Evolutionary conservation across 1,140 invertebrate genomes (phyloP), one percentile per base, ranked within the genome.

Genomic region (Drosophila tristis): DNA sequence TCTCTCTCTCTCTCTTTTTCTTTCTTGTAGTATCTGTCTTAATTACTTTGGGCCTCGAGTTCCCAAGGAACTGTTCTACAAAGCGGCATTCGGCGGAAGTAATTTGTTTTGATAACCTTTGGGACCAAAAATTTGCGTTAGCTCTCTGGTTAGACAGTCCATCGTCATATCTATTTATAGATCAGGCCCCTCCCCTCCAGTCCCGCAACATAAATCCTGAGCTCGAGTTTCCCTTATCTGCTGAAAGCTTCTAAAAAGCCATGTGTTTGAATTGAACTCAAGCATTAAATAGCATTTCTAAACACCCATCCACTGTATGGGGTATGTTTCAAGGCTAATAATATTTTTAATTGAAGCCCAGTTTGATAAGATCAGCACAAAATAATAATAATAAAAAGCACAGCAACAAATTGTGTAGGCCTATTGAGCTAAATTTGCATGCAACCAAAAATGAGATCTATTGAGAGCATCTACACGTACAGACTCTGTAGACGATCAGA

Each of bases 111-210:
- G 81, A 86, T 86, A 86, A 86, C 82, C 81, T 68, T 57, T 78
- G 56, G 55, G n/a, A 31, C 31, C 31, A 7, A 42, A 68, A 60
- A 61, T 61, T 62, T 39, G 25, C 39, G 35, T 42, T 25, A 8
- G 44, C 23, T 42, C 47, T 58, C 29, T 65, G 51, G 62, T 25
- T 50, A 65, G 72, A 61, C 68, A 44, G 47, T 43, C 29, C 71
- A 85, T 76, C 78, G 81, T 86, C 81, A 86, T 86, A 86, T 80
- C 77, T 86, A 80, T 86, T 74, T 59, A 78, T 86, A 86, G 74
- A 53, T 31, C 42, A 25, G 23, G 42, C 50, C 58, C 53, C 39
- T 8, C 16, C 35, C 20, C 20, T 20, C 20, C 20, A 67, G 56
- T 45, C 29, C 47, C 51, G 11, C 9, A 35, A 9, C 66, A 35